phyloP scores from a whole-genome alignment of 2,113 vertebrate genomes.

The Mastomys coucha region DNA sequence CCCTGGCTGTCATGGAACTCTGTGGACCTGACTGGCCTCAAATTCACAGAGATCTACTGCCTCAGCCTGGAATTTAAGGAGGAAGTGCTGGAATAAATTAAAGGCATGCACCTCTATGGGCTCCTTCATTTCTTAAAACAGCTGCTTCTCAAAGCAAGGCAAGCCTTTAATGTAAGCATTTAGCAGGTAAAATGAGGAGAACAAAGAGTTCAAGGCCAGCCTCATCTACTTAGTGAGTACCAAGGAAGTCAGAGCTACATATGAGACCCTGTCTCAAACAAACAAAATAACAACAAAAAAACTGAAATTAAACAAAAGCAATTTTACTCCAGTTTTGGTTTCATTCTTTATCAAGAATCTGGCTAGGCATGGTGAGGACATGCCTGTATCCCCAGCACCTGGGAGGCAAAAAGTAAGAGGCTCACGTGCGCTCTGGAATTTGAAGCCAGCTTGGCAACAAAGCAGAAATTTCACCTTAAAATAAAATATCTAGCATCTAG shows the following conservation, averaged over 20 bases:
- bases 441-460: neutral
- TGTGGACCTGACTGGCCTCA: neutral
- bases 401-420: neutral
- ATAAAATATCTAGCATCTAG: neutral
- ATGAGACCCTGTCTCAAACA: neutral
- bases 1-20: neutral
- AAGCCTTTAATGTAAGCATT: neutral
- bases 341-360: neutral
- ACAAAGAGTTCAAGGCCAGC: neutral
- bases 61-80: neutral
- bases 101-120: no score
- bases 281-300: neutral
- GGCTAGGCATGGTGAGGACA: no score
- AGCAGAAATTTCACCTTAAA: neutral
- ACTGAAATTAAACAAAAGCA: constrained; percentile 27
- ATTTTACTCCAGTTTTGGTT: constrained; percentile 10
- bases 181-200: neutral
- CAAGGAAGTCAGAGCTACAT: neutral
- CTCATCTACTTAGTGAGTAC: neutral
- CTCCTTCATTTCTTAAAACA: neutral
- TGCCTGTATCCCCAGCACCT: neutral
- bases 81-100: neutral
- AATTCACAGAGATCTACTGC: neutral
- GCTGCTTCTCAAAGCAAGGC: neutral
- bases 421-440: neutral